Conservation (phyloP, 2,888 invertebrate genomes). For the Geotrupes spiniger region DNA sequence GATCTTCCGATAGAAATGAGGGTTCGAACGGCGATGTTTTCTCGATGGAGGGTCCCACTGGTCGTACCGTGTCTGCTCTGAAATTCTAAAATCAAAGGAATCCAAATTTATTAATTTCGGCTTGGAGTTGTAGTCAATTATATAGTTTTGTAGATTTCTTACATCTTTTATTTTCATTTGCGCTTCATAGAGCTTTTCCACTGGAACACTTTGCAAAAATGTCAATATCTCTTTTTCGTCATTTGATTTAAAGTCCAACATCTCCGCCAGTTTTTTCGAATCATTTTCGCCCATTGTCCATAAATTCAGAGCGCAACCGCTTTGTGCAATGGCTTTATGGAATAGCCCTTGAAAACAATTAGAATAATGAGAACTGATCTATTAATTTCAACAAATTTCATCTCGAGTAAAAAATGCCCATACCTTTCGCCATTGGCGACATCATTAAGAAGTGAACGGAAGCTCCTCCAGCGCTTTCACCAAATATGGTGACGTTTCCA, state of each 20-base stretch:
- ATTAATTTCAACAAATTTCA: no score
- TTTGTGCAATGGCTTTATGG: slow-evolving; percentile 28
- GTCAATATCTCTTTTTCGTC: slow-evolving; percentile 12
- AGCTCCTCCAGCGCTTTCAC: slow-evolving; percentile 51
- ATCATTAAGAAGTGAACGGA: slow-evolving; percentile 39
- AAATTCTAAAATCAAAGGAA: slow-evolving; percentile 14
- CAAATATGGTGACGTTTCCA: slow-evolving; percentile 54
- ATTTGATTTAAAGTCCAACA: slow-evolving; percentile 4
- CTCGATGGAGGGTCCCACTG: slow-evolving; percentile 26
- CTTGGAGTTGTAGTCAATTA: no score
- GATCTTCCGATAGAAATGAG: slow-evolving; percentile 33
- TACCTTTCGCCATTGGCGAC: slow-evolving; percentile 51
- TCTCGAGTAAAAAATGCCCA: slow-evolving; percentile 19
- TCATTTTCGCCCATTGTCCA: slow-evolving; percentile 9
- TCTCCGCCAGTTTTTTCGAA: slow-evolving; percentile 5
- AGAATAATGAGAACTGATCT: no score
- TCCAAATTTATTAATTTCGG: no score
- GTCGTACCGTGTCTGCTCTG: slow-evolving; percentile 11
- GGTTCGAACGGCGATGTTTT: slow-evolving; percentile 26
- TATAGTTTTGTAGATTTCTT: slow-evolving; percentile 10
- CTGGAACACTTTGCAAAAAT: slow-evolving; percentile 15
- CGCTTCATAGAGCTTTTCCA: slow-evolving; percentile 13
- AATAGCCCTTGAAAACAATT: slow-evolving; percentile 20
- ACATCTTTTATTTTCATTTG: slow-evolving; percentile 18
- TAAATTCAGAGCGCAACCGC: slow-evolving; percentile 16